Evolutionary conservation across 2,888 invertebrate species (phyloP).

Genomic region (Archaeoteleia sp.): DNA sequence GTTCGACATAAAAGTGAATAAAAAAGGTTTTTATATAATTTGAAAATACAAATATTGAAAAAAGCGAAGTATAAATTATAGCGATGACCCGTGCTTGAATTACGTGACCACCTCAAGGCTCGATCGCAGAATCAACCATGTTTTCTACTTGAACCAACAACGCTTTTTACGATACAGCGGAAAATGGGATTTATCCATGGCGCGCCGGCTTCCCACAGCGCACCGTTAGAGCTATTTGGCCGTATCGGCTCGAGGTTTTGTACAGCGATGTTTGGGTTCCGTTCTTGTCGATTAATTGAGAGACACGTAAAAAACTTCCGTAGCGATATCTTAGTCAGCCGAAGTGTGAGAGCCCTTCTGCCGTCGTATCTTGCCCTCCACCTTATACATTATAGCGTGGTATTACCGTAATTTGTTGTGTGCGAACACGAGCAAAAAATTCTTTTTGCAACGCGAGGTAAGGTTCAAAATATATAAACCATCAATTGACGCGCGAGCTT

Average conservation of each 20-base stretch:
- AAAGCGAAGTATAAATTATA: constrained; percentile 9
- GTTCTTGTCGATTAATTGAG: constrained; percentile 40
- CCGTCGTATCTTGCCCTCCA: constrained; percentile 1
- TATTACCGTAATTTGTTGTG: constrained; percentile 1
- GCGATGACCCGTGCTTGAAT: constrained; percentile 23
- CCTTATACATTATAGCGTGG: constrained; percentile 1
- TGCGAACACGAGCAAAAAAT: not conserved
- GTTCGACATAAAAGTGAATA: too few relatives aligned
- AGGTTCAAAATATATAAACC: constrained; percentile 28
- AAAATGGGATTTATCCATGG: constrained; percentile 49
- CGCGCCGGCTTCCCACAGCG: constrained; percentile 38
- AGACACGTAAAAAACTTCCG: constrained; percentile 21
- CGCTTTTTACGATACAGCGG: constrained; percentile 34
- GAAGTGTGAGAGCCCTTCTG: constrained; percentile 15
- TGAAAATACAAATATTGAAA: constrained; percentile 20
- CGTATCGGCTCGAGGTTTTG: constrained; percentile 21
- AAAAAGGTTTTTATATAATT: too few relatives aligned
- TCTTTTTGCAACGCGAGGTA: constrained; percentile 23
- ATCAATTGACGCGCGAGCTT: constrained; percentile 15
- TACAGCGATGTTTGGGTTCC: constrained; percentile 30
- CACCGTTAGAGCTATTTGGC: constrained; percentile 10
- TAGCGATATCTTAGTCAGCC: constrained; percentile 21
- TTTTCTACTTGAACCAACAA: constrained; percentile 32
- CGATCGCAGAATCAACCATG: constrained; percentile 43
- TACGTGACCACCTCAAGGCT: constrained; percentile 33